These are phyloP conservation scores for Neosilurus mollespiculum DNA, from an alignment of 2,797 vertebrate genomes.

Conservation along the genomic window DNA sequence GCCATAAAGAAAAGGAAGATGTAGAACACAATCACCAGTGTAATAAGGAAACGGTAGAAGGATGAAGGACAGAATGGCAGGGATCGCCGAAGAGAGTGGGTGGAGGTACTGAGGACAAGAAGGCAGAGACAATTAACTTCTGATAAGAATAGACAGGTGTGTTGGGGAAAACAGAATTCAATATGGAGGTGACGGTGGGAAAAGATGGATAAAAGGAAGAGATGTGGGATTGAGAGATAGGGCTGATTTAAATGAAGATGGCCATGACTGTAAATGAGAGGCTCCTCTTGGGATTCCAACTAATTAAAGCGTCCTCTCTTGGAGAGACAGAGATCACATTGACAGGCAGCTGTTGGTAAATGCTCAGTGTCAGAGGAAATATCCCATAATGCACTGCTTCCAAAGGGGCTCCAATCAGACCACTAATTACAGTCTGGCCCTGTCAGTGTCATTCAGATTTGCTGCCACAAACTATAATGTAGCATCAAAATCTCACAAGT, in stretches of 20 bases:
- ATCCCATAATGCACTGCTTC: conserved; percentile 55
- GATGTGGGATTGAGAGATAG: conserved; percentile 49
- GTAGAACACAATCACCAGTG: conserved; percentile 52
- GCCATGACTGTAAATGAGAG: conserved; percentile 59
- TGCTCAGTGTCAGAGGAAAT: conserved; percentile 58
- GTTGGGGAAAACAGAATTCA: conserved; percentile 43
- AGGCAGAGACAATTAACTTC: conserved; percentile 49
- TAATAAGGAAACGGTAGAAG: conserved; percentile 54
- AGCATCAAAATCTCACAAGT: conserved; percentile 36
- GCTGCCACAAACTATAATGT: conserved; percentile 45
- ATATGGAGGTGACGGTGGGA: conserved; percentile 57
- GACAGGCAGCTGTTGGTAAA: conserved; percentile 64
- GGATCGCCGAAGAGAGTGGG: conserved; percentile 58
- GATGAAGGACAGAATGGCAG: conserved; percentile 31
- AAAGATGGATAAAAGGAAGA: conserved; percentile 68
- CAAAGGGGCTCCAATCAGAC: conserved; percentile 53
- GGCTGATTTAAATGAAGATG: conserved; percentile 64
- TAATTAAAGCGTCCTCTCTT: conserved; percentile 64
- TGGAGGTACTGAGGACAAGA: conserved; percentile 62
- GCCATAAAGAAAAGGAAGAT: conserved; percentile 18
- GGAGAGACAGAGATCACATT: conserved; percentile 57
- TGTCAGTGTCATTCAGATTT: conserved; percentile 59
- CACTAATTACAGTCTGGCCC: conserved; percentile 60
- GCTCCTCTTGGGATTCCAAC: conserved; percentile 63
- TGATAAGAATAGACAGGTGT: conserved; percentile 64